Evolutionary conservation across 2,113 vertebrate genomes (phyloP), one percentile per base, ranked within the genome.

Genomic region (Varanus salvator): DNA sequence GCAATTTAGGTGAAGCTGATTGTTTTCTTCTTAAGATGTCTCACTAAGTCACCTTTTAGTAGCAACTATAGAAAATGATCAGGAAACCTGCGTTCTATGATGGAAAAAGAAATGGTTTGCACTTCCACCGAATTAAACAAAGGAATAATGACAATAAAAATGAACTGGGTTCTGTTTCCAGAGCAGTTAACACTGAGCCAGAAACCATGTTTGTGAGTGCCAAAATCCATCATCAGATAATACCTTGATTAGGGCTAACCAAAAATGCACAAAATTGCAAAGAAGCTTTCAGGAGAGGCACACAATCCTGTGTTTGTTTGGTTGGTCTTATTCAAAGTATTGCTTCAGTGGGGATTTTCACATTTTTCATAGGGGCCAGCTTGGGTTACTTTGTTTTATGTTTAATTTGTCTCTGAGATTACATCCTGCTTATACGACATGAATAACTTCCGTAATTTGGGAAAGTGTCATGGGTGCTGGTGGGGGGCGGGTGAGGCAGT

Each of bases 1-100:
- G 38, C 52, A 69, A 71, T 17, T 44, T 75, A 54, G 31, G 25
- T 78, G 8, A 44, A 78, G 29, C 15, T 50, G 66, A 48, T 27
- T n/a, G 27, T 44, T 80, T 27, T 50, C 38, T 27, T 44, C 64
- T 71, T 60, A 85, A 71, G 48, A 80, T 54, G 71, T 31, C 54
- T 74, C 68, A 88, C 44, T 76, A 84, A 84, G 71, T 76, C 54
- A 76, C 80, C 78, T 68, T 84, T 87, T 31, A 72, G 17, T 75
- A 75, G 80, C 48, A 57, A 19, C 72, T 83, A 68, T 50, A 82
- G 85, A 60, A 85, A 72, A 80, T 34, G 38, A 31, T 72, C 66
- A 72, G 23, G 60, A 81, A 90, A 82, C 38, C 34, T 69, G 38
- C 14, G 60, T 75, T 87, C 71, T 87, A 87, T 74, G 90, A 66